Base-by-base conservation (phyloP, 2,888 invertebrate species). In the Lapara coniferarum region DNA sequence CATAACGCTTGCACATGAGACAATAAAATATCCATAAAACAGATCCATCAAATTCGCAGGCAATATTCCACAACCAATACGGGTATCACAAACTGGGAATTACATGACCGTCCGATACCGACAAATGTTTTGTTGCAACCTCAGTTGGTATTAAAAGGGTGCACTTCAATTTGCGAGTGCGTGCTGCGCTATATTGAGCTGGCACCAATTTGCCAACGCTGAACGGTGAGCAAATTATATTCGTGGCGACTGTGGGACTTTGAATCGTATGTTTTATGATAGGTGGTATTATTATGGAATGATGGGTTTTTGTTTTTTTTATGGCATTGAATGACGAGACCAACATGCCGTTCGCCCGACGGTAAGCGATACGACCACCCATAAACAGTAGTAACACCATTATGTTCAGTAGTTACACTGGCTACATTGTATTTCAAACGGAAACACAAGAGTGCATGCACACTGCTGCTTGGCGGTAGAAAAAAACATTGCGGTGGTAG, bases 121-220 rank as follows among this genome's bases (percentile, higher is more conserved):
- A 52, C 53, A 19, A 25, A 44, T 52, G 63, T 53, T 63, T 69
- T 53, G 53, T 63, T 69, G 49, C 68, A 51, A 53, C 30, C 25
- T 25, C 67, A 25, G 49, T 19, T n/a, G 10, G 55, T 63, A 69
- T 55, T 63, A 63, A 53, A 63, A 19, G 55, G 46, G 55, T 66
- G 56, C 56, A 66, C 49, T 68, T 46, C 70, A 68, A 70, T 70
- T 68, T 68, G 68, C 44, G 52, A 37, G 68, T 71, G 56, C 67
- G 53, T 70, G 67, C 53, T 55, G 44, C 52, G 57, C 44, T 66
- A 55, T 71, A 66, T 66, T 55, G 67, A 30, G 49, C 14, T 59
- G 52, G 14, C 63, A 63, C 67, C 69, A 71, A 71, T 71, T 67
- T 71, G 67, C 53, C 55, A 57, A 52, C 30, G 51, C 53, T 69